Conservation (phyloP, 2,113 vertebrate species). For the Platichthys flesus region DNA sequence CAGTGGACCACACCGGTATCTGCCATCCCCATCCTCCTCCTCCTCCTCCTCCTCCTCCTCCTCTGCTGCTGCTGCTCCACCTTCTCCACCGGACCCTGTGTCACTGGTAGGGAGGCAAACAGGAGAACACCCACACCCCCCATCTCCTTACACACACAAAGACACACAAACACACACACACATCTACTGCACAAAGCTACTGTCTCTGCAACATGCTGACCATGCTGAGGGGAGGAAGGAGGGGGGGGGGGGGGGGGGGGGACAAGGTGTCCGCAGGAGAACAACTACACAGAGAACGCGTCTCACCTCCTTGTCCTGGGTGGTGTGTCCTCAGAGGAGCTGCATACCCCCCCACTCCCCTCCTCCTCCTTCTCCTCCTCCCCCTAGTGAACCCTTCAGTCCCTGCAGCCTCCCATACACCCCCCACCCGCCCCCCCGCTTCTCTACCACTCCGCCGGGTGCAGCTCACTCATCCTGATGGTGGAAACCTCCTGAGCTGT, state of each 20-base stretch:
- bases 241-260: background rate
- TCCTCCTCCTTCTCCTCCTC: too few species aligned
- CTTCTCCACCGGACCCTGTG: background rate
- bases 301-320: conserved; percentile 78
- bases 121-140: background rate
- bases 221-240: background rate
- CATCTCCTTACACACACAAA: background rate
- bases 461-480: conserved; percentile 50
- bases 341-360: conserved; percentile 62
- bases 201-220: conserved; percentile 68
- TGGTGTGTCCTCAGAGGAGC: conserved; percentile 67
- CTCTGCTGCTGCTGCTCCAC: conserved; percentile 13
- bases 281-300: conserved; percentile 23
- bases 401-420: conserved; percentile 65
- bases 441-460: conserved; percentile 50
- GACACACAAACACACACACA: conserved; percentile 18
- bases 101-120: conserved; percentile 13
- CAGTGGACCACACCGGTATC: conserved; percentile 9
- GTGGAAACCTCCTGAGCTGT: conserved; percentile 37
- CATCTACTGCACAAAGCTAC: conserved; percentile 47
- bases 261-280: conserved; percentile 21
- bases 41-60: too few species aligned
- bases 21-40: conserved; percentile 33
- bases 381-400: conserved; percentile 55
- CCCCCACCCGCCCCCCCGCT: conserved; percentile 22